Evolutionary conservation across 37 sponge, comb jelly and placozoan species (phyloP).

Genomic region (Oopsacas minuta): DNA sequence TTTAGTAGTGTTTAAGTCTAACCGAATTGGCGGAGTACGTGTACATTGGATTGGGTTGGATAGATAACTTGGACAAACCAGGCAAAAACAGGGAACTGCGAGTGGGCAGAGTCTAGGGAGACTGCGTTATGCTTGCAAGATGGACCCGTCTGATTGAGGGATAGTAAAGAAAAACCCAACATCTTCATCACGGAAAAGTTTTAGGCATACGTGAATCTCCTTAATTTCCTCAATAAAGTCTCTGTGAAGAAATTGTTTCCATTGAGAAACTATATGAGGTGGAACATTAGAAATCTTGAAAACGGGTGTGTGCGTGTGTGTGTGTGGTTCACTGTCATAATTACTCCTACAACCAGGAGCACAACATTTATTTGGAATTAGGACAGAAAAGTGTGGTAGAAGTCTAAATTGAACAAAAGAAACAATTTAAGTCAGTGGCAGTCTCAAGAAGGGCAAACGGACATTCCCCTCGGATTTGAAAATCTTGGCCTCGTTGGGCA

Average conservation of each 20-base stretch:
- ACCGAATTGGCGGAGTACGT: not conserved
- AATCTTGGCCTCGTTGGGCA: too few relatives aligned
- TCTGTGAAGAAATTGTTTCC: conserved; percentile 8
- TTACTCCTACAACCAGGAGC: conserved; percentile 11
- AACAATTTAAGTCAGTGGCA: too few relatives aligned
- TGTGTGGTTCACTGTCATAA: not conserved
- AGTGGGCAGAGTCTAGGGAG: not conserved
- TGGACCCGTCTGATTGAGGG: not conserved
- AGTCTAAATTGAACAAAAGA: too few relatives aligned
- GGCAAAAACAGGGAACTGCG: not conserved
- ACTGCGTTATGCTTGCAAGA: not conserved
- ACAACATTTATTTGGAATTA: conserved; percentile 5
- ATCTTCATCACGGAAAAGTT: conserved; percentile 10
- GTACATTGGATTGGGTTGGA: not conserved
- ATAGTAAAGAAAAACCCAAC: not conserved
- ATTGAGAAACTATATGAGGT: conserved; percentile 2
- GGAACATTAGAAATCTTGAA: not conserved
- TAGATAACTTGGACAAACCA: not conserved
- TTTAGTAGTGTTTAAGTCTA: not conserved
- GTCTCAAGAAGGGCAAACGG: too few relatives aligned
- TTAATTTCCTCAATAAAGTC: not conserved
- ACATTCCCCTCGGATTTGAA: too few relatives aligned
- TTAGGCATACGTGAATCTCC: not conserved
- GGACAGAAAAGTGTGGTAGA: too few relatives aligned
- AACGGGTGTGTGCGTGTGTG: not conserved